These are phyloP conservation scores for Callopanchax toddi DNA, from an alignment of 2,113 vertebrate species.

Conservation along the genomic window DNA sequence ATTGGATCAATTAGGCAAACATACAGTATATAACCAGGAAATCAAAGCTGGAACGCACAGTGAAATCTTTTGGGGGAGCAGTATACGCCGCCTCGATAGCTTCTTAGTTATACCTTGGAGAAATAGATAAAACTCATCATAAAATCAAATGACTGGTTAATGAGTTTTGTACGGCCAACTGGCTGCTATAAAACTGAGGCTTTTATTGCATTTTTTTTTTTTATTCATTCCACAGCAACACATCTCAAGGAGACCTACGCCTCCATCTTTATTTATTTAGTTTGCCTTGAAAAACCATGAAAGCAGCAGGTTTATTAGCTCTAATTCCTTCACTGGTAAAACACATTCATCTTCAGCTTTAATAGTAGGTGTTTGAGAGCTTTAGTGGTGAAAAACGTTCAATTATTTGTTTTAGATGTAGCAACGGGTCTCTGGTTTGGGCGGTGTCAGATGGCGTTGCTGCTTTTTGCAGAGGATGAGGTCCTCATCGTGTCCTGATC, in stretches of 20 bases:
- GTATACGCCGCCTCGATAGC: conserved; percentile 24
- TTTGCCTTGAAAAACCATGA: conserved; percentile 10
- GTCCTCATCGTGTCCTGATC: too few relatives aligned
- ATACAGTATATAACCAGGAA: conserved; percentile 23
- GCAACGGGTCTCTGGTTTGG: too few relatives aligned
- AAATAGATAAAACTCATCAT: conserved; percentile 37
- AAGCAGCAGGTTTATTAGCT: conserved; percentile 14
- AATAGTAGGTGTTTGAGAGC: conserved; percentile 49
- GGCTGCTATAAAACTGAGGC: conserved; percentile 20
- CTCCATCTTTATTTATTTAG: conserved; percentile 9
- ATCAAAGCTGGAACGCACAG: conserved; percentile 11
- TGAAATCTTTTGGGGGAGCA: conserved; percentile 33
- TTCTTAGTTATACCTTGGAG: conserved; percentile 28
- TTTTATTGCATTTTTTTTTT: conserved; percentile 20
- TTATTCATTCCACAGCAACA: conserved; percentile 13
- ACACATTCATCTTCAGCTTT: conserved; percentile 35
- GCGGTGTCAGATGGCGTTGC: too few relatives aligned
- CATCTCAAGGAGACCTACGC: conserved; percentile 13
- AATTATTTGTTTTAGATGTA: too few relatives aligned
- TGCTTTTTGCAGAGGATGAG: too few relatives aligned
- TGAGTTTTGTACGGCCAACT: conserved; percentile 41
- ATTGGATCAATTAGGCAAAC: conserved; percentile 58
- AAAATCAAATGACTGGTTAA: conserved; percentile 62
- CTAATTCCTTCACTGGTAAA: conserved; percentile 3
- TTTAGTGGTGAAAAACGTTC: conserved; percentile 29